Percentiles rank a stretch among this genome's conserved stretches.
Evolutionary conservation across 2,797 vertebrate species (phyloP).

Genomic region (Mustela erminea): DNA sequence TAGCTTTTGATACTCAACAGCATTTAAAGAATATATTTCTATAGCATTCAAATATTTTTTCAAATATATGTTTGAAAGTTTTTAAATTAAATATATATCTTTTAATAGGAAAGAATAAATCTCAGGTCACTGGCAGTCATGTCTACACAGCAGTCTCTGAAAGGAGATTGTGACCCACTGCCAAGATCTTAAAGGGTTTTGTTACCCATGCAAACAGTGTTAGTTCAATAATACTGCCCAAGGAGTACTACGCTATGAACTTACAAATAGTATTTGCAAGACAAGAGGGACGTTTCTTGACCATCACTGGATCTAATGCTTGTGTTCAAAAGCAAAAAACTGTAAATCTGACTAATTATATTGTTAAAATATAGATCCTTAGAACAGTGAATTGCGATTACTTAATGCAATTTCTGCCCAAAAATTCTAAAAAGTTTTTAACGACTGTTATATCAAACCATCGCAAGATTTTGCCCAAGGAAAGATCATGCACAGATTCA

Average conservation of each 20-base stretch:
- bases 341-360: background rate
- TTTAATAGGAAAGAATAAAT: background rate
- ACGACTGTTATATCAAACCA: background rate
- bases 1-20: background rate
- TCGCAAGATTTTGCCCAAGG: background rate
- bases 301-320: background rate
- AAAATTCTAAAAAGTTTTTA: background rate
- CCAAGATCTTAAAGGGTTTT: background rate
- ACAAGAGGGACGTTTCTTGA: background rate
- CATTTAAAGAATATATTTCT: background rate
- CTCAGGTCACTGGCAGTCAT: background rate
- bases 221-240: background rate
- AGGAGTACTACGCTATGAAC: background rate
- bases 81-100: background rate
- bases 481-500: background rate
- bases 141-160: background rate
- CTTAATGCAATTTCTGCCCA: background rate
- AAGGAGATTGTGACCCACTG: background rate
- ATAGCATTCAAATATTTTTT: background rate
- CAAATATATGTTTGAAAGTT: background rate
- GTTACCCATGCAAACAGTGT: background rate
- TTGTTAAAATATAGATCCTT: background rate
- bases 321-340: background rate
- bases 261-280: background rate
- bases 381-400: background rate